Evolutionary conservation across 2,113 vertebrate genomes (phyloP).

Genomic region (Corythoichthys intestinalis): DNA sequence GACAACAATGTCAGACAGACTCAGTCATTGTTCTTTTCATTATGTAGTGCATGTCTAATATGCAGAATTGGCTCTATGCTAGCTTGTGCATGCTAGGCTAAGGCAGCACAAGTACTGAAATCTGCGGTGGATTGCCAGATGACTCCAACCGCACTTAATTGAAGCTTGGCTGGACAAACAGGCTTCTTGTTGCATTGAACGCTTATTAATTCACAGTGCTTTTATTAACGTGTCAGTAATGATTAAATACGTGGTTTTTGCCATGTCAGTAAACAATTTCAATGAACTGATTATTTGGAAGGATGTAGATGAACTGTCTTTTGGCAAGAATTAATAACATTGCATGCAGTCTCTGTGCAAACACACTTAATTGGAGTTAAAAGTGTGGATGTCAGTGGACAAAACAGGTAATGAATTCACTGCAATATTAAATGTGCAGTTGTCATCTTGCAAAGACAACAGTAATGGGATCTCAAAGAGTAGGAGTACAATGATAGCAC

Average conservation of each 20-base stretch:
- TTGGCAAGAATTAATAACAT: not conserved
- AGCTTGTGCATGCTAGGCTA: constrained; percentile 11
- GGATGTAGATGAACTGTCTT: not conserved
- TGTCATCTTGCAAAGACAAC: not conserved
- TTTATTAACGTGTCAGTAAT: constrained; percentile 6
- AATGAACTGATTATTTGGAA: not conserved
- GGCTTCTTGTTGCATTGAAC: not conserved
- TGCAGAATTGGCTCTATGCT: constrained; percentile 21
- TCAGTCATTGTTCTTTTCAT: not conserved
- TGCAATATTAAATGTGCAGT: constrained; percentile 2
- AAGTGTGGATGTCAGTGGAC: not conserved
- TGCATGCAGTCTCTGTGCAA: not conserved
- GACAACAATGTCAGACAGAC: constrained; percentile 4
- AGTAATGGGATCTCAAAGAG: not conserved
- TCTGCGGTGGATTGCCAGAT: constrained; percentile 6
- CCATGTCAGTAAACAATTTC: not conserved
- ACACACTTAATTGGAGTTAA: constrained; percentile 13
- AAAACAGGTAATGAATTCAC: not conserved
- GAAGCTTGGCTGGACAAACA: not conserved
- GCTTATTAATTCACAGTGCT: constrained; percentile 7
- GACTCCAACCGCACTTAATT: constrained; percentile 6
- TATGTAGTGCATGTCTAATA: constrained; percentile 22
- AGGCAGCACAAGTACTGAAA: constrained; percentile 13
- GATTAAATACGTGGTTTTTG: constrained; percentile 16
- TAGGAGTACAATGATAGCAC: not conserved